phyloP scores from a whole-genome alignment of 2,113 vertebrate species.

The Tupaia chinensis region DNA sequence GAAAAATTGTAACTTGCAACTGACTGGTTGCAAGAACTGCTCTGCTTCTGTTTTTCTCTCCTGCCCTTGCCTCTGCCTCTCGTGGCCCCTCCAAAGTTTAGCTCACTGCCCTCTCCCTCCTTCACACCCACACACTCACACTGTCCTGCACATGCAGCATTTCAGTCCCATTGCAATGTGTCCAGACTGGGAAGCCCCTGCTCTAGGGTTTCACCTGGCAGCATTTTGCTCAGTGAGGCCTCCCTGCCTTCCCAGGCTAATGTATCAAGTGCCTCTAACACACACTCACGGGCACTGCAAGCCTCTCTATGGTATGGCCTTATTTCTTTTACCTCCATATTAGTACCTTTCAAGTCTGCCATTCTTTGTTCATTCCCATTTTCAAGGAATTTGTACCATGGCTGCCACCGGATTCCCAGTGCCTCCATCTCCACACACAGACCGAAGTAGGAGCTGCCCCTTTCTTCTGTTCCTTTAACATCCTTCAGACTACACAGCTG shows the following conservation, averaged over 20 bases:
- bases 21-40: background rate
- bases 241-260: background rate
- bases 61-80: background rate
- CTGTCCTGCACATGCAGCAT: background rate
- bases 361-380: background rate
- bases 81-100: background rate
- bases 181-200: background rate
- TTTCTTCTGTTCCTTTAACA: background rate
- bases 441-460: background rate
- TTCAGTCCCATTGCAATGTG: background rate
- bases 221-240: background rate
- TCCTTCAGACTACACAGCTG: conserved; percentile 15
- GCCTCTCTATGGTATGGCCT: background rate
- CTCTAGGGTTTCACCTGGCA: background rate
- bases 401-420: background rate
- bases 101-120: background rate
- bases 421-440: background rate
- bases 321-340: background rate
- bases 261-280: background rate
- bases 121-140: background rate
- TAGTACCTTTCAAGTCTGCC: background rate
- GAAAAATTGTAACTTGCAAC: background rate
- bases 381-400: rapidly evolving
- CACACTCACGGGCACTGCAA: background rate
- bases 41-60: background rate